Conservation (phyloP, 2,888 invertebrate species). For the Laothoe populi region DNA sequence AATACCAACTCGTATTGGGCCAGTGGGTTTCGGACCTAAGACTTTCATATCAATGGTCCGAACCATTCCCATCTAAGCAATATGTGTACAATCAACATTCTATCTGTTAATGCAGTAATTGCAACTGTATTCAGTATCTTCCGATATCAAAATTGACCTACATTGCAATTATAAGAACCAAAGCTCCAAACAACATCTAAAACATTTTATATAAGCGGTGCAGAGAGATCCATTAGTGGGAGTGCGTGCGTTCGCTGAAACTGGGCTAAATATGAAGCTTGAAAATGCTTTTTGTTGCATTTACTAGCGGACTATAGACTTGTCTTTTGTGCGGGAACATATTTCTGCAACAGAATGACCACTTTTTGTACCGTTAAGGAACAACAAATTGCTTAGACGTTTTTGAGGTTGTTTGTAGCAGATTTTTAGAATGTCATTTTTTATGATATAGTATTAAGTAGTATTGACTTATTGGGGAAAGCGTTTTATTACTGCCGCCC, state of each 20-base stretch:
- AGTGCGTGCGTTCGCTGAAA: conserved; percentile 21
- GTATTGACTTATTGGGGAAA: no score
- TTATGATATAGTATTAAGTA: no score
- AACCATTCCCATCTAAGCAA: no score
- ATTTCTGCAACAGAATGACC: not conserved
- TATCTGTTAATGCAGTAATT: no score
- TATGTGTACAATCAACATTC: no score
- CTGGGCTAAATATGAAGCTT: conserved; percentile 23
- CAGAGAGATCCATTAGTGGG: conserved; percentile 8
- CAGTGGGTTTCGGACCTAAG: no score
- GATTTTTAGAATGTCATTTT: no score
- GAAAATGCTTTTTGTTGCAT: conserved; percentile 16
- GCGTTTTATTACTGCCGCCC: no score
- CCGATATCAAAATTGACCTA: not conserved
- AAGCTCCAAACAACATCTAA: not conserved
- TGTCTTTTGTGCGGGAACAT: conserved; percentile 16
- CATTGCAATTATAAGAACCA: not conserved
- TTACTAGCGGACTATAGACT: not conserved
- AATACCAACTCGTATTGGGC: no score
- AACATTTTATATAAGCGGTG: not conserved
- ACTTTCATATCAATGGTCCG: no score
- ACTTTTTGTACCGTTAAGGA: not conserved
- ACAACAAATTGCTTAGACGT: not conserved
- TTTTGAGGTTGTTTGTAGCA: no score
- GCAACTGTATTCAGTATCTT: not conserved